These are phyloP conservation scores for Beris chalybata DNA, from an alignment of 2,888 invertebrate species.

Conservation along the genomic window DNA sequence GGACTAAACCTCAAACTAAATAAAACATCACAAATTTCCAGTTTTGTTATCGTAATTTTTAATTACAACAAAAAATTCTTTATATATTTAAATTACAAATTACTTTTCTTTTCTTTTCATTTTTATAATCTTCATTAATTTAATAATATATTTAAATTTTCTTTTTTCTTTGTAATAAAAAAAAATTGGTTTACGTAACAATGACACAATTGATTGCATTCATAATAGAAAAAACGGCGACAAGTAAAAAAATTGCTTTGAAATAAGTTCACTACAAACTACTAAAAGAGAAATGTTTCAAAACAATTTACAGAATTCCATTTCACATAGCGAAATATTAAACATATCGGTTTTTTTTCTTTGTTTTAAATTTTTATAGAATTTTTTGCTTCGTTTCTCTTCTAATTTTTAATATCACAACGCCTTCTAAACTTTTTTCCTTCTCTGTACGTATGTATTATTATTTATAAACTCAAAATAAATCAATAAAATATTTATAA, in stretches of 20 bases:
- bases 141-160: slow-evolving; percentile 1
- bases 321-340: background rate
- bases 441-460: slow-evolving; percentile 26
- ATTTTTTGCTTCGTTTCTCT: slow-evolving; percentile 36
- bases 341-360: slow-evolving; percentile 37
- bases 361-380: slow-evolving; percentile 43
- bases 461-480: slow-evolving; percentile 46
- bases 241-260: slow-evolving; percentile 24
- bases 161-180: slow-evolving; percentile 11
- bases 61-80: slow-evolving; percentile 23
- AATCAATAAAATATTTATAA: slow-evolving; percentile 42
- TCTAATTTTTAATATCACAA: slow-evolving; percentile 55
- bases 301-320: background rate
- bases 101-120: slow-evolving; percentile 11
- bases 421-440: slow-evolving; percentile 47
- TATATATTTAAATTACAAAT: slow-evolving; percentile 15
- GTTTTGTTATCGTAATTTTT: slow-evolving; percentile 20
- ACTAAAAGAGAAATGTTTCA: slow-evolving; percentile 3
- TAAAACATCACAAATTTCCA: slow-evolving; percentile 5
- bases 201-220: slow-evolving; percentile 14
- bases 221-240: slow-evolving; percentile 12
- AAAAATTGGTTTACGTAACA: background rate
- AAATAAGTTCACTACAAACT: background rate
- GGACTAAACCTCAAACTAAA: background rate
- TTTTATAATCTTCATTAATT: slow-evolving; percentile 14